Evolutionary conservation across 2,113 vertebrate species (phyloP).

Genomic region (Chascanopsetta lugubris): DNA sequence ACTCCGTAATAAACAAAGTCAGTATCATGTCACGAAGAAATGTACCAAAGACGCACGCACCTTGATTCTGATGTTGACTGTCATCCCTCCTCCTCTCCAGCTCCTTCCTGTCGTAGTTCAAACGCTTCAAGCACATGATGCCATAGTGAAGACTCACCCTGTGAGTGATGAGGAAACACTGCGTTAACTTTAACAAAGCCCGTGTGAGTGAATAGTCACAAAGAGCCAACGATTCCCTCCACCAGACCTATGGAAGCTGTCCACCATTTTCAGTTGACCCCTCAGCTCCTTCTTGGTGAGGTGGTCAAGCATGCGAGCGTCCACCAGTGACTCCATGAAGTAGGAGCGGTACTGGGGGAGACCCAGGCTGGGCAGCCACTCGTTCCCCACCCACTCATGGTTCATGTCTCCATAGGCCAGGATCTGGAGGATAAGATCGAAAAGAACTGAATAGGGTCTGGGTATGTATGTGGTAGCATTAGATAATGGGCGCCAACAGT

Average conservation of each 20-base stretch:
- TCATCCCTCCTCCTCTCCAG: slow-evolving; percentile 90
- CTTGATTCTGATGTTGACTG: slow-evolving; percentile 91
- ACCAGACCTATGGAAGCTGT: slow-evolving; percentile 92
- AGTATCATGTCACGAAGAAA: background rate
- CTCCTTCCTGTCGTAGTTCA: slow-evolving; percentile 95
- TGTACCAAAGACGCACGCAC: too few species aligned
- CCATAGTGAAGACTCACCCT: slow-evolving; percentile 95
- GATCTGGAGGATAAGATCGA: slow-evolving; percentile 78
- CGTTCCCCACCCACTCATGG: slow-evolving; percentile 95
- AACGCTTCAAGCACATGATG: slow-evolving; percentile 93
- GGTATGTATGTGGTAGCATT: too few species aligned
- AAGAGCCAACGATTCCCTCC: background rate
- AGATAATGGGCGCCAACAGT: too few species aligned
- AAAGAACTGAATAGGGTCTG: background rate
- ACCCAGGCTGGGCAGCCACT: slow-evolving; percentile 93
- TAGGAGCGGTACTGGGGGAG: slow-evolving; percentile 94
- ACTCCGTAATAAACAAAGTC: background rate
- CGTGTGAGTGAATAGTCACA: background rate
- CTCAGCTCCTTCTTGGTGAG: slow-evolving; percentile 95
- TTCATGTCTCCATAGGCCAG: slow-evolving; percentile 95
- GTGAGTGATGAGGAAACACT: slow-evolving; percentile 5
- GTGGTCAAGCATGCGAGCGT: slow-evolving; percentile 93
- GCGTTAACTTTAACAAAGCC: background rate
- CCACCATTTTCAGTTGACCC: slow-evolving; percentile 95
- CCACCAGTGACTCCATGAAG: slow-evolving; percentile 96